Conservation (phyloP, 2,797 vertebrate species). For the Gymnopithys bicolor region DNA sequence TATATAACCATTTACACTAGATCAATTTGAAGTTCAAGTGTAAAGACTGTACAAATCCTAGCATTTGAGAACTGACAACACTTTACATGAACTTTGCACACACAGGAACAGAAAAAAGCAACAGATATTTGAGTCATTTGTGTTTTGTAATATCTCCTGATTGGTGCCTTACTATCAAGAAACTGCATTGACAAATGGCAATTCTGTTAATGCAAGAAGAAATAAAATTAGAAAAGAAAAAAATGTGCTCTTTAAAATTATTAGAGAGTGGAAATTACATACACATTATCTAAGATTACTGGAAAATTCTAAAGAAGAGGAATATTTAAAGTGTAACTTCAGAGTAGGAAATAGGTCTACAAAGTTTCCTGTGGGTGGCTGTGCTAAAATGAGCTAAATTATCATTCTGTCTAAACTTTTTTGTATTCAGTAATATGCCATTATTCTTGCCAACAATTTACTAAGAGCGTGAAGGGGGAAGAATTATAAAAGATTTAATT, state of each 20-base stretch:
- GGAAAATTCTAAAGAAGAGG: not conserved
- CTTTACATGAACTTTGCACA: not conserved
- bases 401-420: not conserved
- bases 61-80: not conserved
- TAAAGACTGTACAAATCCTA: not conserved
- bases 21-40: not conserved
- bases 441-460: not conserved
- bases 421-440: not conserved
- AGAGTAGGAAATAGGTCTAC: not conserved
- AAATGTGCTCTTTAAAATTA: not conserved
- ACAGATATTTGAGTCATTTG: not conserved
- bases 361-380: not conserved
- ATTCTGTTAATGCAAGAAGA: not conserved
- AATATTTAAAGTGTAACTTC: not conserved
- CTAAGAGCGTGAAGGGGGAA: not conserved
- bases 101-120: not conserved
- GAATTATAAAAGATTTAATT: slow-evolving; percentile 12
- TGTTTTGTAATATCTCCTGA: not conserved
- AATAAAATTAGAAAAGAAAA: not conserved
- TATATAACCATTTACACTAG: not conserved
- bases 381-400: not conserved
- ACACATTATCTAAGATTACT: not conserved
- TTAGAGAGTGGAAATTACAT: not conserved
- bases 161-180: not conserved
- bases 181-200: not conserved